Evolutionary conservation across 1,140 invertebrate genomes (phyloP).

Genomic region (Zaprionus davidi): DNA sequence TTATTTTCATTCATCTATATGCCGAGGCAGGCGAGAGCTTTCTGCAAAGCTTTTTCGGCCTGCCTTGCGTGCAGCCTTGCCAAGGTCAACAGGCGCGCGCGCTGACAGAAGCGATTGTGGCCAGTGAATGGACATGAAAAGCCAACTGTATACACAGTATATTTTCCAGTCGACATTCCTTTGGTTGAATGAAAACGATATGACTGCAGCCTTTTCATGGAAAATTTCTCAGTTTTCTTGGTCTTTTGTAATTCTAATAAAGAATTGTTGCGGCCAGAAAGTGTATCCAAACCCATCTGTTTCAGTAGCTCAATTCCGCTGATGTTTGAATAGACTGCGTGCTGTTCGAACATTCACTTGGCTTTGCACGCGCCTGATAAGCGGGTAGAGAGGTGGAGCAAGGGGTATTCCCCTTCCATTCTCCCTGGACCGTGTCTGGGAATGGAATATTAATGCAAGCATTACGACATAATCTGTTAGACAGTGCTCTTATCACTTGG

Average conservation of each 20-base stretch:
- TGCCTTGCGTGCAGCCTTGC: constrained; percentile 53
- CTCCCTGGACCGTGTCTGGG: neutral
- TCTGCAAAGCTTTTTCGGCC: constrained; percentile 23
- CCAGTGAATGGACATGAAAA: constrained; percentile 36
- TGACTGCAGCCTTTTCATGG: constrained; percentile 4
- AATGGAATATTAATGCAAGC: constrained; percentile 60
- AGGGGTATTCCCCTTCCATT: neutral
- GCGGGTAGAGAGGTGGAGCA: neutral
- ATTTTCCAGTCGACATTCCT: constrained; percentile 1
- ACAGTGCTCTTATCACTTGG: constrained; percentile 46
- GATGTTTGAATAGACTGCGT: constrained; percentile 40
- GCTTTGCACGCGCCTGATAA: constrained; percentile 49
- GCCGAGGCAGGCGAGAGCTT: constrained; percentile 16
- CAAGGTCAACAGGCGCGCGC: constrained; percentile 54
- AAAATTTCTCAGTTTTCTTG: constrained; percentile 19
- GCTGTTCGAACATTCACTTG: constrained; percentile 32
- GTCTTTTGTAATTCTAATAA: constrained; percentile 19
- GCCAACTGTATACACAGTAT: constrained; percentile 30
- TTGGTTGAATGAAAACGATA: constrained; percentile 32
- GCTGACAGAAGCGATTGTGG: constrained; percentile 19
- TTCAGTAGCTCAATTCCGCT: constrained; percentile 13
- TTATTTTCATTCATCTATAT: constrained; percentile 25
- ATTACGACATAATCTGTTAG: constrained; percentile 52
- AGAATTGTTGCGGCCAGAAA: constrained; percentile 24
- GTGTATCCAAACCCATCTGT: constrained; percentile 16